Evolutionary conservation across 2,888 invertebrate genomes (phyloP).

Genomic region (Parasteatoda lunata): DNA sequence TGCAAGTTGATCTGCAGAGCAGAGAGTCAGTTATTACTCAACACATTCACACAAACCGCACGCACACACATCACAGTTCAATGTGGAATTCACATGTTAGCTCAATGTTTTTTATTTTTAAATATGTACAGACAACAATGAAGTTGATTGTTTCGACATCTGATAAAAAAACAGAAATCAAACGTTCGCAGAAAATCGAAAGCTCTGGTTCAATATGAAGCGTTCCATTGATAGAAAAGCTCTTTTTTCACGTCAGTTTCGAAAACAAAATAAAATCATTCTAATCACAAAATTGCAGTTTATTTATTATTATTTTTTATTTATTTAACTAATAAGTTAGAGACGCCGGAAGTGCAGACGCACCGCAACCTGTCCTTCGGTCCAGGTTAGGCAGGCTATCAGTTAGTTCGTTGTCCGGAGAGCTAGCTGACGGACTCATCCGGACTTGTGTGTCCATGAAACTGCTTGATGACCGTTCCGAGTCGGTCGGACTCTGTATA

Average conservation of each 20-base stretch:
- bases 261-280: neutral
- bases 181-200: conserved; percentile 22
- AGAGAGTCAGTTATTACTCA: conserved; percentile 3
- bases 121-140: conserved; percentile 15
- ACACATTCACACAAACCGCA: neutral
- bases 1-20: neutral
- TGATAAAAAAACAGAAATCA: neutral
- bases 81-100: conserved; percentile 12
- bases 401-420: conserved; percentile 58
- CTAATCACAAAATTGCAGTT: conserved; percentile 6
- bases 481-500: conserved; percentile 68
- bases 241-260: conserved; percentile 14
- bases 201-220: conserved; percentile 43
- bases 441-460: conserved; percentile 51
- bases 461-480: conserved; percentile 57
- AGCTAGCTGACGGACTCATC: conserved; percentile 42
- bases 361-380: conserved; percentile 22
- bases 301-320: neutral
- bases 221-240: conserved; percentile 28
- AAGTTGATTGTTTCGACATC: neutral
- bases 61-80: neutral
- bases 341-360: conserved; percentile 46
- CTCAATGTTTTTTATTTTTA: conserved; percentile 22
- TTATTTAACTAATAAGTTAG: conserved; percentile 49
- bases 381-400: conserved; percentile 57